A percentile compares a stretch with the other conserved stretches of the same genome.
Evolutionary conservation across 2,113 vertebrate species (phyloP).

Genomic region (Synodontis membranacea): DNA sequence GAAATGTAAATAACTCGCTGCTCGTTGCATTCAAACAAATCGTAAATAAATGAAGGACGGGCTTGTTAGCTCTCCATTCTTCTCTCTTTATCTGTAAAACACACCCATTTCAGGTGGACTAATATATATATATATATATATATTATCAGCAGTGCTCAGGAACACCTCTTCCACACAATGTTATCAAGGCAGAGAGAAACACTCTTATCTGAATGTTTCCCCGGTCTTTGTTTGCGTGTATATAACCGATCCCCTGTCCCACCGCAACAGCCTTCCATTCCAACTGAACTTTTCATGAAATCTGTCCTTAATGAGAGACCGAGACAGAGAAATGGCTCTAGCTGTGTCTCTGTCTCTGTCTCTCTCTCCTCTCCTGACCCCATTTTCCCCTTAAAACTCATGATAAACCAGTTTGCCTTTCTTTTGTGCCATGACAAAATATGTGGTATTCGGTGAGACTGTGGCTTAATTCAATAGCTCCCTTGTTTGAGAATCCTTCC

Average conservation of each 20-base stretch:
- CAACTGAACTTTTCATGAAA: constrained; percentile 55
- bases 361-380: constrained; percentile 6
- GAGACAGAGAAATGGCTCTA: neutral
- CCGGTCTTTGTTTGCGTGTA: neutral
- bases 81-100: neutral
- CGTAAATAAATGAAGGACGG: neutral
- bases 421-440: neutral
- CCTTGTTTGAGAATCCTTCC: constrained; percentile 3
- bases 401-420: constrained; percentile 22
- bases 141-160: neutral
- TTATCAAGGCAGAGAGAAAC: neutral
- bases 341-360: neutral
- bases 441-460: constrained; percentile 20
- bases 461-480: constrained; percentile 35
- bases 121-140: no score
- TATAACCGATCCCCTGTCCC: neutral
- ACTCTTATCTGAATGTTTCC: neutral
- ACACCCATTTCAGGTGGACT: neutral
- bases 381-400: neutral
- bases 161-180: neutral
- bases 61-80: neutral
- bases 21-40: neutral
- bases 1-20: neutral
- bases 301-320: constrained; percentile 49
- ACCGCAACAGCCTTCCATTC: neutral